Evolutionary conservation across 2,797 vertebrate genomes (phyloP).

Genomic region (Neomorphus geoffroyi): DNA sequence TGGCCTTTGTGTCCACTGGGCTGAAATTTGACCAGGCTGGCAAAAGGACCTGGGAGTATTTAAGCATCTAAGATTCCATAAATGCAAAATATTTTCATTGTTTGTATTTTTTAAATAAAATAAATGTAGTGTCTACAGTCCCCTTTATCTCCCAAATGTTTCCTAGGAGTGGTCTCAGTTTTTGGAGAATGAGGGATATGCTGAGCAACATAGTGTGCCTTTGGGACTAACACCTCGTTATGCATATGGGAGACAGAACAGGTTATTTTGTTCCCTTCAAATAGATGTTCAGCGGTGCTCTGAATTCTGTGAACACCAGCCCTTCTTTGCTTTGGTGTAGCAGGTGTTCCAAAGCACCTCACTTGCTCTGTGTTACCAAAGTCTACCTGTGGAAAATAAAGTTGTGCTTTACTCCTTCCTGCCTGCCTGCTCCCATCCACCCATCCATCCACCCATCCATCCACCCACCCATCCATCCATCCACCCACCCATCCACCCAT

Average conservation of each 20-base stretch:
- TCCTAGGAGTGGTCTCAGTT: background rate
- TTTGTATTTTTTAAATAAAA: background rate
- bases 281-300: background rate
- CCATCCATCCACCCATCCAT: too few relatives aligned
- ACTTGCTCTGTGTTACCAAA: background rate
- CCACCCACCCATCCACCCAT: background rate
- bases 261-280: background rate
- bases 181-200: background rate
- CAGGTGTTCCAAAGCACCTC: background rate
- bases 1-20: background rate
- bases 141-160: background rate
- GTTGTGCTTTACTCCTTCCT: background rate
- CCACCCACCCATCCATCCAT: accelerated
- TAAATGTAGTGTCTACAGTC: background rate
- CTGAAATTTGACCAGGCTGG: background rate
- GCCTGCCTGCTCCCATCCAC: accelerated
- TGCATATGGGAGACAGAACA: background rate
- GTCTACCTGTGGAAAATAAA: background rate
- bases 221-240: background rate
- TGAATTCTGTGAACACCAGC: background rate
- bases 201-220: background rate
- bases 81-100: background rate
- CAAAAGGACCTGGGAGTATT: background rate
- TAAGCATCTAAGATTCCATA: background rate
- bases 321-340: background rate